phyloP scores from a whole-genome alignment of 2,888 invertebrate species.

The Leptinotarsa peninsularis region DNA sequence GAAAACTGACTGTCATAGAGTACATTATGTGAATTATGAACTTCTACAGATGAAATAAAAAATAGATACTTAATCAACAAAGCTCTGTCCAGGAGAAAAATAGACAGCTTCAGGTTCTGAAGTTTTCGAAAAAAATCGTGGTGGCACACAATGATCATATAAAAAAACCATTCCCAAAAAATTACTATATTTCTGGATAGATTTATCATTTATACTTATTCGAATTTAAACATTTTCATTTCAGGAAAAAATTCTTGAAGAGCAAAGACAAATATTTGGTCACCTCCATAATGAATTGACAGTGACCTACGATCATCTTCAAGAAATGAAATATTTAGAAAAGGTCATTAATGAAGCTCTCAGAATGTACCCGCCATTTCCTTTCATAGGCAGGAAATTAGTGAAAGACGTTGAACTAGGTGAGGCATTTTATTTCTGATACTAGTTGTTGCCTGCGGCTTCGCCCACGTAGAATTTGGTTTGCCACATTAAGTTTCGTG shows the following conservation, averaged over 20 bases:
- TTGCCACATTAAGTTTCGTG: no score
- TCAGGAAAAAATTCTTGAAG: constrained; percentile 43
- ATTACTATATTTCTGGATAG: constrained; percentile 22
- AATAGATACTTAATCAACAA: no score
- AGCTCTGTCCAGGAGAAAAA: no score
- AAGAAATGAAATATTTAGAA: constrained; percentile 46
- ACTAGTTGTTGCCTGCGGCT: no score
- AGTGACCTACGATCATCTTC: constrained; percentile 34
- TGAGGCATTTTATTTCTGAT: neutral
- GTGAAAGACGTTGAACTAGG: constrained; percentile 34
- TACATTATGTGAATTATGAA: no score
- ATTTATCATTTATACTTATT: constrained; percentile 1
- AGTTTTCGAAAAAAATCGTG: no score
- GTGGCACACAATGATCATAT: no score
- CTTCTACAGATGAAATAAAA: no score
- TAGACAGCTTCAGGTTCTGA: no score
- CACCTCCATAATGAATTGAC: constrained; percentile 7
- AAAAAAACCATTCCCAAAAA: no score
- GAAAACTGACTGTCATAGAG: no score
- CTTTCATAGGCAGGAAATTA: constrained; percentile 32
- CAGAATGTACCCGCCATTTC: constrained; percentile 40
- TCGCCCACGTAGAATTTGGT: no score
- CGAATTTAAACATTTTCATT: constrained; percentile 26
- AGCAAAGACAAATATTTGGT: constrained; percentile 46
- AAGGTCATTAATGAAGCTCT: constrained; percentile 39